These are phyloP conservation scores for Myocastor coypus DNA, from an alignment of 2,113 vertebrate genomes.

Conservation along the genomic window DNA sequence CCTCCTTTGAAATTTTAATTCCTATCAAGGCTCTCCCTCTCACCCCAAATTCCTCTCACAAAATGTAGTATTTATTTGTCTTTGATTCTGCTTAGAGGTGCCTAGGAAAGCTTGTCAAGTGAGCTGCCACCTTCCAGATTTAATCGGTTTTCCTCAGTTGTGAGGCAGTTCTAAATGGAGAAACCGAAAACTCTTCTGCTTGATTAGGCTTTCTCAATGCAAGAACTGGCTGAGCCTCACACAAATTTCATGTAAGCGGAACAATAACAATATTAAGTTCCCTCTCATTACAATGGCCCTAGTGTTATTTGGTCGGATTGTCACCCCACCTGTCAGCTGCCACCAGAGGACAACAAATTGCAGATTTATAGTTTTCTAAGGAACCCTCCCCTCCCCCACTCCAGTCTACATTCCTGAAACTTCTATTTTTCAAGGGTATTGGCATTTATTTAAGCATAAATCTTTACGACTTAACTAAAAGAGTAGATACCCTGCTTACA, in stretches of 20 bases:
- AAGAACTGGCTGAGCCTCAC: constrained; percentile 67
- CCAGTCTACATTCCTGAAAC: not conserved
- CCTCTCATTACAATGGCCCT: constrained; percentile 79
- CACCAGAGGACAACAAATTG: constrained; percentile 73
- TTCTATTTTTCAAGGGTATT: constrained; percentile 33
- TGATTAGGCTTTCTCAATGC: constrained; percentile 78
- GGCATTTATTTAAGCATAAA: constrained; percentile 38
- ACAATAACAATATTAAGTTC: constrained; percentile 84
- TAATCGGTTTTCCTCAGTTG: constrained; percentile 75
- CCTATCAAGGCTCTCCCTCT: constrained; percentile 50
- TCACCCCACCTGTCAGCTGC: constrained; percentile 79
- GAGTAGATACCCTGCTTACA: not conserved
- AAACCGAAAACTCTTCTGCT: constrained; percentile 82
- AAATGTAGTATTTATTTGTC: constrained; percentile 77
- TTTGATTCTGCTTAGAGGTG: constrained; percentile 71
- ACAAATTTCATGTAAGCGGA: constrained; percentile 75
- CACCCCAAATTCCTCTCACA: constrained; percentile 66
- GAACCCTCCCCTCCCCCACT: constrained; percentile 40
- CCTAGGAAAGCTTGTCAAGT: constrained; percentile 66
- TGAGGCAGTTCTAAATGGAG: constrained; percentile 76
- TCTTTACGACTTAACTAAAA: constrained; percentile 52
- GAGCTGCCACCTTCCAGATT: constrained; percentile 79
- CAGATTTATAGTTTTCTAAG: constrained; percentile 77
- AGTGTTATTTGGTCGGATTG: constrained; percentile 73
- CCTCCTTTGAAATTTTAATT: constrained; percentile 75